Base-by-base conservation (phyloP, 2,888 invertebrate species). In the Cantharis rufa region DNA sequence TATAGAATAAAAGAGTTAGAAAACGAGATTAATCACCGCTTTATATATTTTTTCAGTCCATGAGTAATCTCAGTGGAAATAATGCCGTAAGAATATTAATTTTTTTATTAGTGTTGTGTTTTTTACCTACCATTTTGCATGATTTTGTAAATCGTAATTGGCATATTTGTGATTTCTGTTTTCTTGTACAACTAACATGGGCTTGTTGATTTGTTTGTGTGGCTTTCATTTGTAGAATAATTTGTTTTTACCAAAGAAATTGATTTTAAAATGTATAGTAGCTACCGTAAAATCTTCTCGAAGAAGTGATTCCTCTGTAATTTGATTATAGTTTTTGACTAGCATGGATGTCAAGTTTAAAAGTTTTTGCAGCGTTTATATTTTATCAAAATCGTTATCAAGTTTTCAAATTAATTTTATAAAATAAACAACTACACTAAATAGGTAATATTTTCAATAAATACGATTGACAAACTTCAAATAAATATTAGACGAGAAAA, bases 41-140 rank as follows among this genome's bases (percentile, higher is more conserved):
- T 72, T 81, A 69, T 82, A 80, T 85, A 81, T 79, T 85, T 89
- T 90, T 90, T 81, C 90, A 91, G 91, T 91, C 91, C 83, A 91
- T 90, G 89, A 89, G 89, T 88, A 90, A 90, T 88, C 89, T 91
- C 88, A 88, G 86, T 81, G 85, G 82, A 80, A 83, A 82, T 82
- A 83, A 84, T 82, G 82, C 84, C 85, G 88, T 88, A 88, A 88
- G 88, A 85, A 82, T 76, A 83, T 82, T 83, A 84, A 83, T 80
- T 69, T 78, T 76, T 80, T 72, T 75, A 79, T 80, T 75, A 69
- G 48, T 48, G 74, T 77, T 76, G 71, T 76, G 70, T 72, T 78
- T 74, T 77, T 79, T 75, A 77, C 80, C 68, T 78, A 69, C 64
- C 69, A 18, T 76, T 64, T 32, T 64, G 71, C 72, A 77, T 72